Base-by-base conservation (phyloP, 1,140 invertebrate genomes). In the Aphelinus atriplicis region DNA sequence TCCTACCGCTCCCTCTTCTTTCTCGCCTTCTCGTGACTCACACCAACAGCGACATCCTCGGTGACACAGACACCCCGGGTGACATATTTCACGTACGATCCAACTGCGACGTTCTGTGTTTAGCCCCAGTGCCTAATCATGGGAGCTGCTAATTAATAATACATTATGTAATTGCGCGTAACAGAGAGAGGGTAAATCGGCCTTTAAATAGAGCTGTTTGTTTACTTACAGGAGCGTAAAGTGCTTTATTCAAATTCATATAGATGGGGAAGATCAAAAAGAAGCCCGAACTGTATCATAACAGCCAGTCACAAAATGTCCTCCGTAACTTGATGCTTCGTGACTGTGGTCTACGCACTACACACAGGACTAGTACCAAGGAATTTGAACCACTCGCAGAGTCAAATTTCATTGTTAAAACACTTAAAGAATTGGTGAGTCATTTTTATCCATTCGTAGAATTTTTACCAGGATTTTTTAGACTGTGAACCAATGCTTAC, bases 351-450 rank as follows among this genome's bases (percentile, higher is more conserved):
- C 70, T 87, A 45, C 77, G 68, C 26, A 81, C 77, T 48, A 80
- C 80, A 7, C 71, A 78, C 46, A 85, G 82, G 73, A 81, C 81
- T 50, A 83, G 81, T 71, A 82, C 82, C 26, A 83, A 80, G 78
- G 83, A 85, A 73, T 81, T 90, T 48, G 84, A 90, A 77, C 80
- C 84, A 6, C 85, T 86, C 78, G 90, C 90, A 48, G 90, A 91
- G 82, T 88, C 87, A 71, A 84, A 88, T 73, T 83, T 91, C 68
- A 86, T 91, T 46, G 75, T 84, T 43, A 91, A 90, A 70, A 80
- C 85, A 46, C 85, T 88, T 73, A 83, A 85, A 62, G 90, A 91
- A 84, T 81, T 90, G 86, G 90, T 91, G 81, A 80, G 78, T 77
- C 74, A 79, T 80, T 81, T 26, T 26, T 26, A 26, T 26, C 26